Evolutionary conservation across 2,797 vertebrate genomes (phyloP), one percentile per base, ranked within the genome.

Genomic region (Sorex maritimensis): DNA sequence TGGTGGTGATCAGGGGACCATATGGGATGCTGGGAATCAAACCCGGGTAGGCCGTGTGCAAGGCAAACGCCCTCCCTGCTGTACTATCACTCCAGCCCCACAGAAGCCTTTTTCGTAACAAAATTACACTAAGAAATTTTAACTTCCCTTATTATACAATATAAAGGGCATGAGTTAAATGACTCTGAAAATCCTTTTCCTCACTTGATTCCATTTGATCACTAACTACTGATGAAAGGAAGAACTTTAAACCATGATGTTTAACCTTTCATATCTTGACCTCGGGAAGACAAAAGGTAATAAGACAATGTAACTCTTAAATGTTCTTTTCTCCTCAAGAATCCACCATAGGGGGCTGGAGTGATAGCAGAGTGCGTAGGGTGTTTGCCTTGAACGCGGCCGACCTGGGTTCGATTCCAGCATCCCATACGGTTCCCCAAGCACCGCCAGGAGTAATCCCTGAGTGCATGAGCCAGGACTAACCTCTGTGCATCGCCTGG

Each of bases 121-220:
- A 52, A 49, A 90, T 69, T 72, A 92, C 88, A 91, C 44, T 67
- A 34, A 9, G 1, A 52, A 65, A 81, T 30, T 58, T 84, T 75
- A 23, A 80, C 61, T 90, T 84, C 19, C 6, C 75, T 12, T 28
- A 67, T 67, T 61, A 30, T 52, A 84, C 13, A 71, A 89, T 55
- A 19, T 73, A 90, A 77, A 82, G 13, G 94, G 28, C 65, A 61
- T 72, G 3, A 69, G 71, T 71, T 13, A 90, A 12, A 34, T 49
- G 9, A 86, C 34, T 92, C 34, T 84, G 9, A 77, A 90, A 83
- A 78, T 38, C 44, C 44, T 89, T 63, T 88, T 85, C 74, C 28
- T 74, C 74, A 86, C 61, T 49, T 80, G 41, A 81, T 49, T 93
- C 81, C 75, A 90, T 88, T 46, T 55, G 17, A 91, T 87, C 21